These are phyloP conservation scores for Synanthedon vespiformis DNA, from an alignment of 2,888 invertebrate genomes.

Conservation along the genomic window DNA sequence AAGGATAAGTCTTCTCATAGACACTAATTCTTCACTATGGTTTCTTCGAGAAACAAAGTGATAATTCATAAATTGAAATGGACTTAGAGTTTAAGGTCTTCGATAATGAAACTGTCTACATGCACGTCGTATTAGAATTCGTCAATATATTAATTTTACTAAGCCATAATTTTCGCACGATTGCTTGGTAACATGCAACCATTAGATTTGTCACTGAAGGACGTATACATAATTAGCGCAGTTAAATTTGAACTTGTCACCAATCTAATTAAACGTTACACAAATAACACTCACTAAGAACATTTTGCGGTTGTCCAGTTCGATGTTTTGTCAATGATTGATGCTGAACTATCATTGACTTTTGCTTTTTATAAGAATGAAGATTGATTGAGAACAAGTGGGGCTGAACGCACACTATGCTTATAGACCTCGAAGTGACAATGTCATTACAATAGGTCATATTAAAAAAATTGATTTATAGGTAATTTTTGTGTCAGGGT, in stretches of 20 bases:
- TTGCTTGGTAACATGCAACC: background rate
- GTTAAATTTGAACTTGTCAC: no score
- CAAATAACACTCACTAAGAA: slow-evolving; percentile 42
- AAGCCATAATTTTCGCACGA: background rate
- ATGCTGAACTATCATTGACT: slow-evolving; percentile 30
- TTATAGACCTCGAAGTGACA: slow-evolving; percentile 34
- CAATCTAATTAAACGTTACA: background rate
- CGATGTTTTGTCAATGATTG: slow-evolving; percentile 38
- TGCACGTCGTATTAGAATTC: no score
- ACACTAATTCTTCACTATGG: no score
- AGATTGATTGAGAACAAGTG: slow-evolving; percentile 44
- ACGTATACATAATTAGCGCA: background rate
- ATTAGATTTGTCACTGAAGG: background rate
- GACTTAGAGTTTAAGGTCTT: no score
- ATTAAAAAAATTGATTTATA: slow-evolving; percentile 34
- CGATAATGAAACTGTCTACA: no score
- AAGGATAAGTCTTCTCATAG: no score
- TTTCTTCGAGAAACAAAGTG: no score
- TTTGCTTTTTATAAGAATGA: slow-evolving; percentile 51
- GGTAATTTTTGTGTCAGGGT: slow-evolving; percentile 51
- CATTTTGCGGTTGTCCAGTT: slow-evolving; percentile 43
- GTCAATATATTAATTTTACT: no score
- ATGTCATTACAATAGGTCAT: slow-evolving; percentile 45
- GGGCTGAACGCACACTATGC: slow-evolving; percentile 35
- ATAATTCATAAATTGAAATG: no score